phyloP scores from a whole-genome alignment of 2,113 vertebrate species.

The Oostethus manadensis region DNA sequence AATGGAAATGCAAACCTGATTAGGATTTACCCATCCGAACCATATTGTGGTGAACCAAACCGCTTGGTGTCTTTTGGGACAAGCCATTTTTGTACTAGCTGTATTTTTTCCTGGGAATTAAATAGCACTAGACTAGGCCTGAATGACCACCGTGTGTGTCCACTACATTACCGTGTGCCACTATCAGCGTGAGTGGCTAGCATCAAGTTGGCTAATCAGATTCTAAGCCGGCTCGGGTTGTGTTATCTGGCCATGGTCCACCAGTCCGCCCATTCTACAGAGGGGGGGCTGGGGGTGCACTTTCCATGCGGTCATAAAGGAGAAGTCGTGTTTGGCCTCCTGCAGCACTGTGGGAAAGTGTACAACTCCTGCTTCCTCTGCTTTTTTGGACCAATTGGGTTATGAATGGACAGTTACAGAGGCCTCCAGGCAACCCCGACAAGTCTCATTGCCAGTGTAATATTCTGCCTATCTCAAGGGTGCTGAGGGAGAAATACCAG shows the following conservation, averaged over 20 bases:
- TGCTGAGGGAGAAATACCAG: slow-evolving; percentile 56
- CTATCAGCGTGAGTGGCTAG: slow-evolving; percentile 50
- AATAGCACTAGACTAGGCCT: slow-evolving; percentile 1
- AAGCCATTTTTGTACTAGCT: not conserved
- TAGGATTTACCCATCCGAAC: not conserved
- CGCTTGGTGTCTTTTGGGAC: too few relatives aligned
- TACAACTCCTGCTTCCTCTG: slow-evolving; percentile 56
- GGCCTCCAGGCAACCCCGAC: slow-evolving; percentile 6
- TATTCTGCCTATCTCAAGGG: slow-evolving; percentile 60
- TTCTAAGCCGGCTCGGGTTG: slow-evolving; percentile 51
- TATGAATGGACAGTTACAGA: slow-evolving; percentile 68
- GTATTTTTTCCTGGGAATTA: not conserved
- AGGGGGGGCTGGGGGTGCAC: too few relatives aligned
- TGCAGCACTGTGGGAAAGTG: slow-evolving; percentile 73
- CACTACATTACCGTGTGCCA: slow-evolving; percentile 11
- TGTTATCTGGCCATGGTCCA: slow-evolving; percentile 66
- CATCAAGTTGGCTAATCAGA: slow-evolving; percentile 59
- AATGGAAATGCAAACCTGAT: too few relatives aligned
- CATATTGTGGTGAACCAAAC: too few relatives aligned
- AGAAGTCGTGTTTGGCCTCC: slow-evolving; percentile 52
- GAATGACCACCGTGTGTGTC: slow-evolving; percentile 31
- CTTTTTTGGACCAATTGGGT: slow-evolving; percentile 68
- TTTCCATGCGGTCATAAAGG: slow-evolving; percentile 68
- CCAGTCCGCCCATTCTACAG: slow-evolving; percentile 57
- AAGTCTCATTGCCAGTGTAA: slow-evolving; percentile 62